Base-by-base conservation (phyloP, 2,888 invertebrate genomes). In the Tinea pellionella region DNA sequence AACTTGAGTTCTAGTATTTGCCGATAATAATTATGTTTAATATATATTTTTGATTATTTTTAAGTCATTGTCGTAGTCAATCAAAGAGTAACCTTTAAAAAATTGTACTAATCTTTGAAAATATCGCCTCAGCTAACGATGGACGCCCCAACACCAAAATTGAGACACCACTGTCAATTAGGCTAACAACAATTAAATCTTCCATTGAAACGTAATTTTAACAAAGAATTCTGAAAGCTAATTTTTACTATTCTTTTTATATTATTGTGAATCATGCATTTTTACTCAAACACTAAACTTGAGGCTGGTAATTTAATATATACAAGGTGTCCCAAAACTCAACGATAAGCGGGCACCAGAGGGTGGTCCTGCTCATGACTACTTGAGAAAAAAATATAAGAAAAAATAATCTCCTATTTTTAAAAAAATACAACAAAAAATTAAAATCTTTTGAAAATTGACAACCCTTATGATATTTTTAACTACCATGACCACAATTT, bases 131-230 rank as follows among this genome's bases (percentile, higher is more conserved):
- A n/a, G 24, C n/a, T 15, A 59, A 61, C 61, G 41, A 42, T 55
- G 55, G 55, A 32, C 15, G 41, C 51, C 59, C 24, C 59, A 42
- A 61, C 61, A 61, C 29, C 19, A 15, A 37, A n/a, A 41, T 59
- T 59, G 59, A 59, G 61, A 19, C 61, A 30, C 59, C 41, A 57
- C 18, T 47, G 51, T 58, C 58, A 18, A 15, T 9, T 16, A 61
- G 61, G 61, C 61, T 41, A 32, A 32, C 57, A 32, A 30, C 15
- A 19, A 19, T n/a, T 2, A 15, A 19, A n/a, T 19, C 55, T n/a
- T 13, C 19, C 55, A n/a, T 8, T 24, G 24, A 53, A 18, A 12
- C 2, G 18, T 19, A 8, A 12, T 53, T 7, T 24, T 3, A 11
- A 53, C 4, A 9, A 47, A 53, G 16, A 15, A 57, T 57, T 57